A percentile compares a stretch with the other conserved stretches of the same genome.
Evolutionary conservation across 1,140 invertebrate species (phyloP).

Genomic region (Platyscapa corneri): DNA sequence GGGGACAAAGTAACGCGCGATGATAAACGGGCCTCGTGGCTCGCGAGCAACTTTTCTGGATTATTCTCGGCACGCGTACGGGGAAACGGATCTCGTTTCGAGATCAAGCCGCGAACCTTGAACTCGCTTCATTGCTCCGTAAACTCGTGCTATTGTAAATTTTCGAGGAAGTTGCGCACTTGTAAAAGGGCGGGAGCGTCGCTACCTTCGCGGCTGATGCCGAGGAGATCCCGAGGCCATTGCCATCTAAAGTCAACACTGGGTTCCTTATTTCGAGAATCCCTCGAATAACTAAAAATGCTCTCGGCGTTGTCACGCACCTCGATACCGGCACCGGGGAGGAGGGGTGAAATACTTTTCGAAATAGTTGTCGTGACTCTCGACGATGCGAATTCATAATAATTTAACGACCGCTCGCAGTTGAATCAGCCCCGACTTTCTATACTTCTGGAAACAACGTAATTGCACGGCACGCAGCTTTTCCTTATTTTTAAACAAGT

Average conservation of each 20-base stretch:
- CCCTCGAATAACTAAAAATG: too few species aligned
- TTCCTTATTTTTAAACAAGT: background rate
- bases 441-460: background rate
- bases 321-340: too few species aligned
- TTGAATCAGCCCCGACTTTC: background rate
- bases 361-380: too few species aligned
- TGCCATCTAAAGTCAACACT: too few species aligned
- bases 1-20: background rate
- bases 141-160: background rate
- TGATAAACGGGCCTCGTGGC: background rate
- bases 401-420: background rate
- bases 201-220: too few species aligned
- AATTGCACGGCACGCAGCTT: background rate
- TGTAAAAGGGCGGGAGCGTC: background rate
- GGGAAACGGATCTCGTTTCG: background rate
- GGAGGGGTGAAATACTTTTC: too few species aligned
- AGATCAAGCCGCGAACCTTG: conserved; percentile 35
- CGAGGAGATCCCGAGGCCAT: too few species aligned
- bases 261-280: too few species aligned
- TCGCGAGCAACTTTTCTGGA: background rate
- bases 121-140: background rate
- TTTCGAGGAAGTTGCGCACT: background rate
- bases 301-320: too few species aligned
- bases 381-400: too few species aligned
- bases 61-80: conserved; percentile 35